phyloP scores from a whole-genome alignment of 1,140 invertebrate genomes.

The Caenorhabditis tropicalis region DNA sequence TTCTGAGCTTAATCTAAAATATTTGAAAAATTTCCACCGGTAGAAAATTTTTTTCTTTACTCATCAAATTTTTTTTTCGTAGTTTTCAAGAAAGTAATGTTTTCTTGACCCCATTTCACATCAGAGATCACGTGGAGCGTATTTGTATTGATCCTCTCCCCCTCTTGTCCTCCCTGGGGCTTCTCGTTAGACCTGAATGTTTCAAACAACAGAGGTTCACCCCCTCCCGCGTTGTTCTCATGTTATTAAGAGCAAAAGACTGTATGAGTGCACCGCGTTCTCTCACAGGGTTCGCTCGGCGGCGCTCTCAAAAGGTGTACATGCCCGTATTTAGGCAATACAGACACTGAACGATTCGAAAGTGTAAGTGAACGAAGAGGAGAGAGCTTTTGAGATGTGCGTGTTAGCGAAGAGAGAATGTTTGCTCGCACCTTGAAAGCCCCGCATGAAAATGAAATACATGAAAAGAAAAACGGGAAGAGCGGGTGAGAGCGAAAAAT shows the following conservation, averaged over 20 bases:
- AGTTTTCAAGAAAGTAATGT: too few relatives aligned
- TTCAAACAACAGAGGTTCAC: background rate
- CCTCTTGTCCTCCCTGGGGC: background rate
- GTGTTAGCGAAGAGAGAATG: slow-evolving; percentile 27
- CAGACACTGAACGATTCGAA: slow-evolving; percentile 18
- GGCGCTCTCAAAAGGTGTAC: background rate
- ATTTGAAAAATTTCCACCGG: too few relatives aligned
- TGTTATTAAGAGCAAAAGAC: background rate
- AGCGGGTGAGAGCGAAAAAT: slow-evolving; percentile 14
- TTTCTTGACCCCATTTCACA: background rate
- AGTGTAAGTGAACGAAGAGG: background rate
- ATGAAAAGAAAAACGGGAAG: slow-evolving; percentile 3
- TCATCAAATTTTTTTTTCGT: too few relatives aligned
- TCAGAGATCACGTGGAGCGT: background rate
- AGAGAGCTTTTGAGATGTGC: slow-evolving; percentile 6
- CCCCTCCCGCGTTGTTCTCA: background rate
- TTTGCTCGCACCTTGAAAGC: slow-evolving; percentile 28
- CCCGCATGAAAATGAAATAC: slow-evolving; percentile 16
- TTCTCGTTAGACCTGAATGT: too few relatives aligned
- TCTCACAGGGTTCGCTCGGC: background rate
- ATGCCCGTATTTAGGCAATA: slow-evolving; percentile 43
- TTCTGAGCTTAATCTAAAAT: too few relatives aligned
- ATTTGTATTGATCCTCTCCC: slow-evolving; percentile 5
- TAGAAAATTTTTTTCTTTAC: too few relatives aligned
- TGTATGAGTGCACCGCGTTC: too few relatives aligned